Evolutionary conservation across 2,888 invertebrate species (phyloP), one percentile per base, ranked within the genome.

Genomic region (Stenolophus ochropezus): DNA sequence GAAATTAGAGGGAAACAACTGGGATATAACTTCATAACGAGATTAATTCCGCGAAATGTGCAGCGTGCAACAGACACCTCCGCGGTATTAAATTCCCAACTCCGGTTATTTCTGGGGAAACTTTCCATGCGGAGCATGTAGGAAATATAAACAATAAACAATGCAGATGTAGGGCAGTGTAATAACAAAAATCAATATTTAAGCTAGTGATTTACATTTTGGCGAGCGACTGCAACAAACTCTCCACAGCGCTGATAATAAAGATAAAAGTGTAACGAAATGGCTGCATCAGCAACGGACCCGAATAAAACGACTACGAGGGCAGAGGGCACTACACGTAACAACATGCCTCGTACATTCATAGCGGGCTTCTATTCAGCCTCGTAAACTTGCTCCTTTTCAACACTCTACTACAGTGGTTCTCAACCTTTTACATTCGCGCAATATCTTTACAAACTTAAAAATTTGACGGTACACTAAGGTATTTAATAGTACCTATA

Each of bases 161-260:
- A 56, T 56, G 8, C 20, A 20, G 6, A 61, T 61, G 25, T 61
- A 25, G 61, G 61, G 14, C 61, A 61, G 25, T 21, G 20, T 61
- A 61, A 61, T 27, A 61, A 61, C 25, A 61, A 61, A 61, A 61
- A 61, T 61, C 61, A 61, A 61, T 61, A 61, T 61, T 61, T 61
- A 14, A 11, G 21, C 21, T 21, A 27, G 25, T 4, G 25, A 61
- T 61, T 61, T 25, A 61, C 61, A 61, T 61, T 61, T 61, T 61
- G 61, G 61, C 61, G 4, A 25, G 23, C 61, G 14, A 14, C 23
- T 14, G 25, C 61, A 61, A 61, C 61, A 61, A 56, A 56, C 56
- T 56, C 18, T 53, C 14, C 11, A 61, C 61, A 25, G 56, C 0
- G 20, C 20, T 51, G n/a, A 61, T 14, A 61, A 61, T 61, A 61